phyloP scores from a whole-genome alignment of 1,140 invertebrate genomes.

The Drosophila ironensis region DNA sequence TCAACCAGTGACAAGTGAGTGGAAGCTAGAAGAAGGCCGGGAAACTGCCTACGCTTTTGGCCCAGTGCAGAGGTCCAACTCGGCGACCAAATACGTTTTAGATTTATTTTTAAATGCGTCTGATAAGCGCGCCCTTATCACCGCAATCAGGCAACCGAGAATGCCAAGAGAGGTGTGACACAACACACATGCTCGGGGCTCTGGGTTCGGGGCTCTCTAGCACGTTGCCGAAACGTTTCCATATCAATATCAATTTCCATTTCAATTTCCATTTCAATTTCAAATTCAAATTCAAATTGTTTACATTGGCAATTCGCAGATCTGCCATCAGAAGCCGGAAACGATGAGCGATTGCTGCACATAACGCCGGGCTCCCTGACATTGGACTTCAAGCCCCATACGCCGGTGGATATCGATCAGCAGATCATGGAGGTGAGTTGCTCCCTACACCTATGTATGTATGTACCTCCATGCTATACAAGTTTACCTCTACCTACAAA shows the following conservation, averaged over 20 bases:
- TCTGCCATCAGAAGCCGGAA: constrained; percentile 76
- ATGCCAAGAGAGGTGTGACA: not conserved
- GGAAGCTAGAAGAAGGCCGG: too few relatives aligned
- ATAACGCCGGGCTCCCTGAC: constrained; percentile 66
- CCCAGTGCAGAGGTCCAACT: constrained; percentile 29
- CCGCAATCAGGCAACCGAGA: constrained; percentile 43
- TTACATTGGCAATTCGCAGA: constrained; percentile 57
- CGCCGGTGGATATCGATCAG: constrained; percentile 71
- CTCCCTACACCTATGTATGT: too few relatives aligned
- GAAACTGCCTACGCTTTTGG: too few relatives aligned
- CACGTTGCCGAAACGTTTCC: not conserved
- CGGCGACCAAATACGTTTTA: constrained; percentile 67
- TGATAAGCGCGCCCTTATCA: constrained; percentile 71
- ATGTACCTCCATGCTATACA: not conserved
- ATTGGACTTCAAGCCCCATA: constrained; percentile 69
- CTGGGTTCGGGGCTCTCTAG: not conserved
- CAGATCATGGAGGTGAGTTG: constrained; percentile 80
- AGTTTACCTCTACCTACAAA: too few relatives aligned
- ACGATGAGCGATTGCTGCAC: constrained; percentile 71
- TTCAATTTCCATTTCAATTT: not conserved
- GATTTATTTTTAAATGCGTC: constrained; percentile 72
- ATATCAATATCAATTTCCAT: too few relatives aligned
- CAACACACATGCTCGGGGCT: not conserved
- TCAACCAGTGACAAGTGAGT: too few relatives aligned
- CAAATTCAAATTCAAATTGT: constrained; percentile 1